Evolutionary conservation across 2,113 vertebrate genomes (phyloP), one percentile per base, ranked within the genome.

Genomic region (Syngnathoides biaculeatus): DNA sequence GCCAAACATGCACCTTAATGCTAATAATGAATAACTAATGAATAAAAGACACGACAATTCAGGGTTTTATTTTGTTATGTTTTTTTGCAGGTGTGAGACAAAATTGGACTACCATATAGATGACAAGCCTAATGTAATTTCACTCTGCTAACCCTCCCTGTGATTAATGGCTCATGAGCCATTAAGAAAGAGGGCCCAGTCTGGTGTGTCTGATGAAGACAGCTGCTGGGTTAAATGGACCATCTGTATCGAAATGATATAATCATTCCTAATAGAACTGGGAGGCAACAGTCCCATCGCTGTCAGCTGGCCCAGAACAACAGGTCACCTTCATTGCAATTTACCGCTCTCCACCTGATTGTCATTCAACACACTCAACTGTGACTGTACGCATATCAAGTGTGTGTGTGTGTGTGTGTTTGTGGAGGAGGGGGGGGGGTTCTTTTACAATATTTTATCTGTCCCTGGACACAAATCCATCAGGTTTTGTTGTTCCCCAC

Each of bases 151-250:
- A 52, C 27, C 58, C 61, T 55, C 67, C 70, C 67, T 57, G n/a
- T n/a, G n/a, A n/a, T n/a, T 67, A 72, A 60, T 69, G 70, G 77
- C 64, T 43, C 3, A 61, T 65, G 79, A 75, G 73, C 72, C 82
- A 89, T 88, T 85, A 88, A 74, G 74, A 68, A 74, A 64, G 65
- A 73, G 73, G 73, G 77, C 77, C 83, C 74, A 80, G 79, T 78
- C 82, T 87, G 75, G 64, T 83, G 82, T 53, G 71, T 81, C 72
- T 84, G 84, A 86, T 83, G 84, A 84, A 78, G 79, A 87, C 87
- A 89, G 85, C 82, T 89, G 89, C 84, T 85, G 79, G 73, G 79
- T 85, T 86, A 87, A 89, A 86, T 56, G 64, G 73, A 83, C 82
- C 85, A 86, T 84, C 84, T 86, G 83, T 80, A 83, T 82, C 79